Conservation (phyloP, 2,113 vertebrate species). For the Actenoides hombroni region DNA sequence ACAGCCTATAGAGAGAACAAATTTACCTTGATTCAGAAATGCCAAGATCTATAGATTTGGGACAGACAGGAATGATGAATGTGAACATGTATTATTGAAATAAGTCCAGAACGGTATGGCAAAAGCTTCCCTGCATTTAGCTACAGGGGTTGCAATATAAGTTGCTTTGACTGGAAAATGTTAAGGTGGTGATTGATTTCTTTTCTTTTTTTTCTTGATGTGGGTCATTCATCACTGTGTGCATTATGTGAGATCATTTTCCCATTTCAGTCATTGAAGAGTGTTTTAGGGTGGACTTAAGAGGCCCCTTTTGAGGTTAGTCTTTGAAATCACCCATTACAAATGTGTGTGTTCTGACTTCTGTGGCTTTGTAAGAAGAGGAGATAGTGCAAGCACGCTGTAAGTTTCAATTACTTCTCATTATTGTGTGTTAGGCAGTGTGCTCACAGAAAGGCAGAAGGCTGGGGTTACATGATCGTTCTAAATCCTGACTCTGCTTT, state of each 20-base stretch:
- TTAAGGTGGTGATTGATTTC: not conserved
- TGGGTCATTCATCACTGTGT: constrained; percentile 19
- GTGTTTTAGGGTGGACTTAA: not conserved
- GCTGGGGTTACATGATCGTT: not conserved
- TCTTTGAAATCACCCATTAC: not conserved
- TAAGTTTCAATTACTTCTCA: not conserved
- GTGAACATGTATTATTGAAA: not conserved
- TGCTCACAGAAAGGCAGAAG: not conserved
- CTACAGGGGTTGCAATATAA: not conserved
- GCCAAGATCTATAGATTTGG: not conserved
- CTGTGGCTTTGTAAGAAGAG: not conserved
- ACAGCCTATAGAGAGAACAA: constrained; percentile 7
- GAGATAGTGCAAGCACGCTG: too few relatives aligned
- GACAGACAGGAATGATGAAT: constrained; percentile 31
- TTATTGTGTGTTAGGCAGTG: not conserved
- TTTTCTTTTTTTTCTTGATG: not conserved
- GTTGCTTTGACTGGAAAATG: not conserved
- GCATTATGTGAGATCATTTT: not conserved
- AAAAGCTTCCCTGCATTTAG: not conserved
- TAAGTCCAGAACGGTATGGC: not conserved
- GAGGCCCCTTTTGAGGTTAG: not conserved
- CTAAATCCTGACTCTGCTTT: not conserved
- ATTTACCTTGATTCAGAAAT: constrained; percentile 11
- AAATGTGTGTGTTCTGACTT: fast-evolving
- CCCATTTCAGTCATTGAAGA: not conserved